phyloP scores from a whole-genome alignment of 2,113 vertebrate genomes.

The Sula dactylatra region DNA sequence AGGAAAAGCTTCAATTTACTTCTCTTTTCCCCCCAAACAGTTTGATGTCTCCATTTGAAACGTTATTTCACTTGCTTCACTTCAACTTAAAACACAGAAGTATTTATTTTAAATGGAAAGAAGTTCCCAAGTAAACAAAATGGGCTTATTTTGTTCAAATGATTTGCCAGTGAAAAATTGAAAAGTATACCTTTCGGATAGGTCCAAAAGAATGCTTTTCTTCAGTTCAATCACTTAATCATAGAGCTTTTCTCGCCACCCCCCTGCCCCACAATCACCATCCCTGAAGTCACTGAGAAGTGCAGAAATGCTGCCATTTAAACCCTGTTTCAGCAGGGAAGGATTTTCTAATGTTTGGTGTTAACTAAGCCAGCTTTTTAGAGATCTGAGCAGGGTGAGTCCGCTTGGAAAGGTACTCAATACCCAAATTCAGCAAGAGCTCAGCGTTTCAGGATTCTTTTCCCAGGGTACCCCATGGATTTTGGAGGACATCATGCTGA shows the following conservation, averaged over 20 bases:
- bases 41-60: background rate
- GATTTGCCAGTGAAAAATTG: background rate
- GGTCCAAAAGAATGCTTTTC: background rate
- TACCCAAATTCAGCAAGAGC: background rate
- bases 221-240: background rate
- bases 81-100: background rate
- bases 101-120: background rate
- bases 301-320: background rate
- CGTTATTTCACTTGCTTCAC: background rate
- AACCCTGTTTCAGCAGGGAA: background rate
- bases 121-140: background rate
- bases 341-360: background rate
- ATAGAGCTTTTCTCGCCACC: background rate
- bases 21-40: background rate
- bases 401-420: background rate
- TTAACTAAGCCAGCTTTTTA: background rate
- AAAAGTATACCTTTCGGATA: background rate
- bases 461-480: background rate
- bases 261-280: background rate
- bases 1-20: constrained; percentile 32
- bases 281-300: rapidly evolving
- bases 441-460: background rate
- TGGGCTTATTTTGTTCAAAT: background rate
- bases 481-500: rapidly evolving
- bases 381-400: background rate